These are phyloP conservation scores for Thyatira batis DNA, from an alignment of 2,888 invertebrate species.

Conservation along the genomic window DNA sequence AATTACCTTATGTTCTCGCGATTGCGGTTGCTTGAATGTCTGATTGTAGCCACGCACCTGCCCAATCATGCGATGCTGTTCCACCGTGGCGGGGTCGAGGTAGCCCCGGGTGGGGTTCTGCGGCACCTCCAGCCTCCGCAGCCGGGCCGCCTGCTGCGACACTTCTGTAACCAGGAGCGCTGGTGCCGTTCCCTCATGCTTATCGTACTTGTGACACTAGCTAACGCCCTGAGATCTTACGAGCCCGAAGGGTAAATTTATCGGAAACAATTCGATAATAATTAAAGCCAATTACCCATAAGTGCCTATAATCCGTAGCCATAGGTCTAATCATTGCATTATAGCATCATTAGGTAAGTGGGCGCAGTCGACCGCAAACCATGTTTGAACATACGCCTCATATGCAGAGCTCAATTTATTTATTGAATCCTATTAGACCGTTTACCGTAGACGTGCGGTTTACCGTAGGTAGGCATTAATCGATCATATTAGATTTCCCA, in stretches of 20 bases:
- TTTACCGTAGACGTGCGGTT: not conserved
- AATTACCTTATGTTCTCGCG: slow-evolving; percentile 8
- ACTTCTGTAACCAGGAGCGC: slow-evolving; percentile 60
- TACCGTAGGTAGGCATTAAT: not conserved
- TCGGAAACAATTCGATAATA: no score
- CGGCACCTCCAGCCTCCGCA: slow-evolving; percentile 49
- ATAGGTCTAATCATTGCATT: not conserved
- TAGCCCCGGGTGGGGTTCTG: slow-evolving; percentile 55
- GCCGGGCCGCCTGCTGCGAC: slow-evolving; percentile 49
- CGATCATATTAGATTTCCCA: not conserved
- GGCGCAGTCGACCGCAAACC: no score
- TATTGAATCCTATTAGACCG: no score
- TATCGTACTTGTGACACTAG: not conserved
- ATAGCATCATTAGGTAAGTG: no score
- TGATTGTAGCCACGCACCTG: slow-evolving; percentile 53
- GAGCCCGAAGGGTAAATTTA: no score
- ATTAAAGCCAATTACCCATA: no score
- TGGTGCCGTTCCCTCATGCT: slow-evolving; percentile 34
- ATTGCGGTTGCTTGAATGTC: slow-evolving; percentile 34
- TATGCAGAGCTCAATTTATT: no score
- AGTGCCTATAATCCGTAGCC: no score
- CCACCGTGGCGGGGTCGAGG: slow-evolving; percentile 59
- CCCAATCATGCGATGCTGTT: slow-evolving; percentile 67
- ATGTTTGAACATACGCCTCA: no score
- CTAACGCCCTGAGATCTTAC: no score